These are phyloP conservation scores for Notamacropus eugenii DNA, from an alignment of 2,797 vertebrate species.

Conservation along the genomic window DNA sequence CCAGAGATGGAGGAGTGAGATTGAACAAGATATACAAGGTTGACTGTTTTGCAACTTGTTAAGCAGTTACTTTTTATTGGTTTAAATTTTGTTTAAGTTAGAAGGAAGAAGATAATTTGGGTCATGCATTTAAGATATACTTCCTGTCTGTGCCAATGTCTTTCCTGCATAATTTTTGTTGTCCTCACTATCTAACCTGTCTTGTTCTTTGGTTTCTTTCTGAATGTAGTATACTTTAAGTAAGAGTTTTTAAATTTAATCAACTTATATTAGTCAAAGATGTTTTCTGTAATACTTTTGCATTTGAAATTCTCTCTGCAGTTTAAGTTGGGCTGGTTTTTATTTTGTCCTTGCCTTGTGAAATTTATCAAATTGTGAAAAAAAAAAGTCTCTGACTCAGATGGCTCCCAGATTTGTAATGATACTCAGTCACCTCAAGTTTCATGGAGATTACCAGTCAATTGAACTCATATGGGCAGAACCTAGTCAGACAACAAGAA, in stretches of 20 bases:
- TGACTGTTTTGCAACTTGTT: constrained; percentile 15
- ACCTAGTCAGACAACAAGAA: not conserved
- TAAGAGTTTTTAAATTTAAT: not conserved
- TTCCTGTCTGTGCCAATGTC: not conserved
- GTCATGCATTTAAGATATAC: not conserved
- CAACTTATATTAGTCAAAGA: not conserved
- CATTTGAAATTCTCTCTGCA: not conserved
- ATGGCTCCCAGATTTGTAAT: not conserved
- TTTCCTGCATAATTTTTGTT: not conserved
- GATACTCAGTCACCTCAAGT: not conserved
- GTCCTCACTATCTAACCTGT: not conserved
- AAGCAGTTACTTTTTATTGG: not conserved
- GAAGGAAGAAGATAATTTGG: not conserved
- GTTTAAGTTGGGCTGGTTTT: not conserved
- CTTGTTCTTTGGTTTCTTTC: constrained; percentile 12
- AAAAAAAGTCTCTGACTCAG: not conserved
- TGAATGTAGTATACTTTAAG: not conserved
- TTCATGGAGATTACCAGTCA: not conserved
- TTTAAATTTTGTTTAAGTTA: not conserved
- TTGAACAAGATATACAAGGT: constrained; percentile 95
- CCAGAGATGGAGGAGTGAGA: constrained; percentile 94
- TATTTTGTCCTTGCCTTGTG: not conserved
- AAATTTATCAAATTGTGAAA: not conserved
- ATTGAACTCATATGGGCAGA: not conserved
- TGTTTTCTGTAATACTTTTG: constrained; percentile 11